These are phyloP conservation scores for Odontesthes bonariensis DNA, from an alignment of 2,113 vertebrate genomes.

Conservation along the genomic window DNA sequence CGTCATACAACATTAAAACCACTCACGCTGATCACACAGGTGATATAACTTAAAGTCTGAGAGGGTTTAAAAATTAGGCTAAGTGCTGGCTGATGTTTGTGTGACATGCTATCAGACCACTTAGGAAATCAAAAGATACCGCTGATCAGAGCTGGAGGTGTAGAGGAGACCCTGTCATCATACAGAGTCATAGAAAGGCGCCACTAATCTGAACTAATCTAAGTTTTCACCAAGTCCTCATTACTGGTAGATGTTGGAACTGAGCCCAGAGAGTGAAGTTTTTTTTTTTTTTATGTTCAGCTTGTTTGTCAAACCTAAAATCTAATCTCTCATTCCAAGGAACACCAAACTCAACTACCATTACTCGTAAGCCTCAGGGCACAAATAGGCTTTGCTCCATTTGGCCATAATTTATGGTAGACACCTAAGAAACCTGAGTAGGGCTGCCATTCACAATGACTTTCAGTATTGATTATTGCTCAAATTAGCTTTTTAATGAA, in stretches of 20 bases:
- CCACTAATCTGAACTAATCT: not conserved
- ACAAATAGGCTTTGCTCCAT: too few relatives aligned
- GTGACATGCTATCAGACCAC: not conserved
- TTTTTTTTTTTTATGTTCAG: not conserved
- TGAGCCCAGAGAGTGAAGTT: not conserved
- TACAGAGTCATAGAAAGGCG: not conserved
- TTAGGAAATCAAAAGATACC: conserved; percentile 2
- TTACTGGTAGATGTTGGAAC: not conserved
- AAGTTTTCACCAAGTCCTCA: not conserved
- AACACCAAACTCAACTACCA: too few relatives aligned
- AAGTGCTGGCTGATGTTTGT: not conserved
- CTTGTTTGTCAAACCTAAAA: not conserved
- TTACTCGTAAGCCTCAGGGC: too few relatives aligned
- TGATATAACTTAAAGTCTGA: not conserved
- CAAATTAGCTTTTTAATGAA: too few relatives aligned
- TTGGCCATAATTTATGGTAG: too few relatives aligned
- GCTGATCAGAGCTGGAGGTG: not conserved
- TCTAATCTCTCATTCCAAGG: too few relatives aligned
- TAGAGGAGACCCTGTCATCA: not conserved
- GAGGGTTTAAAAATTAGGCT: not conserved
- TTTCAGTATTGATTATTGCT: too few relatives aligned
- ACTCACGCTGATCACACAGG: not conserved
- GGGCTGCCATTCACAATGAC: too few relatives aligned
- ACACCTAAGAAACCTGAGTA: too few relatives aligned
- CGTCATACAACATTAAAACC: not conserved